Percentiles rank a stretch among this genome's conserved stretches.
phyloP scores from a whole-genome alignment of 2,113 vertebrate species.

The Mystacornis crossleyi region DNA sequence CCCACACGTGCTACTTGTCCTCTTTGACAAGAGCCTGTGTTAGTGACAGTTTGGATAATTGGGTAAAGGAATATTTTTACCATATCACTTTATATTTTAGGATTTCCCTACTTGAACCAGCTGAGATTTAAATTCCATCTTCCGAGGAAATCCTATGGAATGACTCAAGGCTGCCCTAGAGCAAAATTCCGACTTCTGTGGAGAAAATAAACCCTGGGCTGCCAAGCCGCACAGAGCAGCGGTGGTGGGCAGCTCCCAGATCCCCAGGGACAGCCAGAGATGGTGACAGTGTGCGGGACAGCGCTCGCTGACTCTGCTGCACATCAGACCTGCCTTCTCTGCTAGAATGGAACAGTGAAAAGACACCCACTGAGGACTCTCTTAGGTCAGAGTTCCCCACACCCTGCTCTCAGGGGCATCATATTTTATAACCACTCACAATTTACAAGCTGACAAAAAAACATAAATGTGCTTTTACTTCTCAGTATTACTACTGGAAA shows the following conservation, averaged over 20 bases:
- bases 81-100: neutral
- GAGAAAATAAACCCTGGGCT: neutral
- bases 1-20: neutral
- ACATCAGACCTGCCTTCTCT: neutral
- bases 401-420: neutral
- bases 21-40: neutral
- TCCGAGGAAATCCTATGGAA: neutral
- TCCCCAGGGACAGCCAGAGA: neutral
- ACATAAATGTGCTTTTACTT: neutral
- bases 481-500: neutral
- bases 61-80: neutral
- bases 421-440: neutral
- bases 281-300: neutral
- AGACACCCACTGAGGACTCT: neutral
- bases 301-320: neutral
- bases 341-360: neutral
- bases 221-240: neutral
- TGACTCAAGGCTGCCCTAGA: neutral
- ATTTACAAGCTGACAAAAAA: neutral
- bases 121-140: neutral
- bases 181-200: neutral
- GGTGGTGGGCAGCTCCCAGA: neutral
- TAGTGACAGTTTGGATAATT: neutral
- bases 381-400: too few relatives aligned
- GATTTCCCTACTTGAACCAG: neutral